These are phyloP conservation scores for Pavo muticus DNA, from an alignment of 2,113 vertebrate species.

Conservation along the genomic window DNA sequence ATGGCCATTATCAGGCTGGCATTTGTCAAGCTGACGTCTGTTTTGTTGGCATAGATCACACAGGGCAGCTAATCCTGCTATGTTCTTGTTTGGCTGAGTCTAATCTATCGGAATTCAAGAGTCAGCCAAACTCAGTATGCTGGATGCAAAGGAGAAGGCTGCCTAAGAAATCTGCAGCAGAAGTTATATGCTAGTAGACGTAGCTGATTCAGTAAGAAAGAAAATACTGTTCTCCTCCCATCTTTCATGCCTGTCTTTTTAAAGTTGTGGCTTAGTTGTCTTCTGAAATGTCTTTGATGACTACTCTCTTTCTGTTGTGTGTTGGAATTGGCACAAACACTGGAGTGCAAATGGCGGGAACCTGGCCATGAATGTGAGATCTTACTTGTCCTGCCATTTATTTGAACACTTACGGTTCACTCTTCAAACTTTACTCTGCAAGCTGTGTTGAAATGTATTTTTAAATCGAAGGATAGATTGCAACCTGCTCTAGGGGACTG, in stretches of 20 bases:
- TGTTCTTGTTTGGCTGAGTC: background rate
- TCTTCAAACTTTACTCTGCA: background rate
- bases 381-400: background rate
- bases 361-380: background rate
- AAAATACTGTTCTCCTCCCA: background rate
- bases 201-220: background rate
- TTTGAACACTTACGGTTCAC: background rate
- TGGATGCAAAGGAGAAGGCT: background rate
- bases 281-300: background rate
- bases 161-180: background rate
- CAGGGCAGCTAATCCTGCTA: background rate
- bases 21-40: conserved; percentile 1
- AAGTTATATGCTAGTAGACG: background rate
- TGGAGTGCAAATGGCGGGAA: background rate
- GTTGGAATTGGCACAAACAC: background rate
- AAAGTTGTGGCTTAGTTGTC: background rate
- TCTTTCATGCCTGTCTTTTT: background rate
- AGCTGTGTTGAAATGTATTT: background rate
- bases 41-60: conserved; percentile 7
- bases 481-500: background rate
- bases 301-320: accelerated
- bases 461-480: background rate
- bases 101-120: conserved; percentile 7
- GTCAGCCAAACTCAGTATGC: background rate
- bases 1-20: background rate